Percentiles rank a stretch among this genome's conserved stretches.
These are phyloP conservation scores for Tuberolachnus salignus DNA, from an alignment of 2,888 invertebrate species.

Conservation along the genomic window DNA sequence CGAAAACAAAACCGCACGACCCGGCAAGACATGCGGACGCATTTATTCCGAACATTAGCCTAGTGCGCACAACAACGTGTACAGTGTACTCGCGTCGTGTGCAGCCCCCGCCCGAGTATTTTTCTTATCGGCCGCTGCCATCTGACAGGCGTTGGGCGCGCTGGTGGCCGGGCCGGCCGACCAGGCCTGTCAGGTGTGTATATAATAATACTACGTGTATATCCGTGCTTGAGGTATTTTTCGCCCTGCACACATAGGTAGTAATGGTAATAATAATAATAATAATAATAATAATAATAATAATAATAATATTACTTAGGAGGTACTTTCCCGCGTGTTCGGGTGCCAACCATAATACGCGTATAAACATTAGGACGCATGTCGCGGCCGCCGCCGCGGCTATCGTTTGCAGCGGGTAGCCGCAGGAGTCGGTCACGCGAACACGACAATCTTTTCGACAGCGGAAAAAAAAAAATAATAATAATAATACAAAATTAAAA, in stretches of 20 bases:
- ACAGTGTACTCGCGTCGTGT: slow-evolving; percentile 20
- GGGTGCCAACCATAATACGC: not conserved
- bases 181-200: slow-evolving; percentile 32
- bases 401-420: too few relatives aligned
- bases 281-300: too few relatives aligned
- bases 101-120: slow-evolving; percentile 23
- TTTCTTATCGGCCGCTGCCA: slow-evolving; percentile 41
- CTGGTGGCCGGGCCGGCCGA: slow-evolving; percentile 39
- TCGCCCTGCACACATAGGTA: not conserved
- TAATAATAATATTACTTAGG: too few relatives aligned
- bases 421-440: not conserved
- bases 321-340: not conserved
- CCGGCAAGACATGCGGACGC: slow-evolving; percentile 16
- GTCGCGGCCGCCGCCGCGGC: too few relatives aligned
- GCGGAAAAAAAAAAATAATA: not conserved
- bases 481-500: slow-evolving; percentile 9
- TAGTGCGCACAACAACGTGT: not conserved
- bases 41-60: slow-evolving; percentile 43
- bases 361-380: too few relatives aligned
- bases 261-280: too few relatives aligned
- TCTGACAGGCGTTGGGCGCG: slow-evolving; percentile 50
- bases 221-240: slow-evolving; percentile 5
- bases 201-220: not conserved
- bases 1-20: not conserved
- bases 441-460: not conserved